A percentile compares a stretch with the other conserved stretches of the same genome.
Evolutionary conservation across 2,888 invertebrate genomes (phyloP).

Genomic region (Phytoseiulus persimilis): DNA sequence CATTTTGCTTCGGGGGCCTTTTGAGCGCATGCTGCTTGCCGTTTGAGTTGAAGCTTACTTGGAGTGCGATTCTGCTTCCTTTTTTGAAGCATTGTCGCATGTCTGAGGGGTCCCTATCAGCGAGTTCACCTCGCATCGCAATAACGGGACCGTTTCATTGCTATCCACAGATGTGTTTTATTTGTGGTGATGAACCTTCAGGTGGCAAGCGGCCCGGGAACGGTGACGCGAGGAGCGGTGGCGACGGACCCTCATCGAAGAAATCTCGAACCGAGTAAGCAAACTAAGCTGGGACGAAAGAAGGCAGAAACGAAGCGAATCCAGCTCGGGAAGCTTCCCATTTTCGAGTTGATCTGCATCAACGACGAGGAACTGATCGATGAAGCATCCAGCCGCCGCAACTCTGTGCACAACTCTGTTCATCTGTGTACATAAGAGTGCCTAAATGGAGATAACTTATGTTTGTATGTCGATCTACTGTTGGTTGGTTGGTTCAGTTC

Average conservation of each 20-base stretch:
- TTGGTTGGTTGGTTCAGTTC: background rate
- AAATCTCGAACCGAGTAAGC: background rate
- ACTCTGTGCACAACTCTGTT: background rate
- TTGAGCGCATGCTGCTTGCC: background rate
- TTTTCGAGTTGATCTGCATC: background rate
- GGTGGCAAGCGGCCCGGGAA: background rate
- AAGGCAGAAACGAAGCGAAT: background rate
- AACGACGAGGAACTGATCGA: background rate
- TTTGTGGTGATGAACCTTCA: slow-evolving; percentile 34
- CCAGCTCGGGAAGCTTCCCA: background rate
- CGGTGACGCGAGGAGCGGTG: slow-evolving; percentile 10
- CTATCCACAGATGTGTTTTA: slow-evolving; percentile 33
- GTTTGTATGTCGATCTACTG: background rate
- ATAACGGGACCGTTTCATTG: slow-evolving; percentile 5
- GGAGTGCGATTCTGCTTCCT: background rate
- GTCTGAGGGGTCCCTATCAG: background rate
- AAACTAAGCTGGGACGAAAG: background rate
- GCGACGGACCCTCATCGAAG: background rate
- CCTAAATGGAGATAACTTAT: background rate
- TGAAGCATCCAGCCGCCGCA: background rate
- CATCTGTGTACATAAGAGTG: background rate
- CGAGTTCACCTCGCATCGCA: background rate
- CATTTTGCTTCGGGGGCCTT: background rate
- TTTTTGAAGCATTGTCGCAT: background rate
- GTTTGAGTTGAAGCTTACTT: background rate